These are phyloP conservation scores for Drosophila niveifrons DNA, from an alignment of 2,888 invertebrate species.

Conservation along the genomic window DNA sequence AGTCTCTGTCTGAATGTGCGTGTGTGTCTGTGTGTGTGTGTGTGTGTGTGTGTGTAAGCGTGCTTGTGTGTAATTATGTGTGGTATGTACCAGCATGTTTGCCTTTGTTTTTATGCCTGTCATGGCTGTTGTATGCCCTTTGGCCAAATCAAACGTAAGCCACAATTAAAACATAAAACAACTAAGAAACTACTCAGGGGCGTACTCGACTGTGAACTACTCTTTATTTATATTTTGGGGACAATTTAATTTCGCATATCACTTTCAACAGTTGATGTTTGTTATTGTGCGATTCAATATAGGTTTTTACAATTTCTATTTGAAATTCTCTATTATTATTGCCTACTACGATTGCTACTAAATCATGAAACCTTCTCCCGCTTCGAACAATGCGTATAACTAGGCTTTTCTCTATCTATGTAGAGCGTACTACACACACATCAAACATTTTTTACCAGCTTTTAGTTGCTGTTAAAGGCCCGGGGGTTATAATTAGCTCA, in stretches of 20 bases:
- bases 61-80: conserved; percentile 51
- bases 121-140: conserved; percentile 71
- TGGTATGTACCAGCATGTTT: conserved; percentile 69
- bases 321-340: no score
- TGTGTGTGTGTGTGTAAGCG: conserved; percentile 18
- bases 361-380: neutral
- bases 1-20: conserved; percentile 15
- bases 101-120: conserved; percentile 77
- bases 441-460: conserved; percentile 59
- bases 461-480: conserved; percentile 48
- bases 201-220: neutral
- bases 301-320: no score
- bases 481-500: conserved; percentile 66
- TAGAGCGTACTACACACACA: no score
- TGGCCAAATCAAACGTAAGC: conserved; percentile 79
- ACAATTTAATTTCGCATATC: neutral
- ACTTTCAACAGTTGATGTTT: no score
- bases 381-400: conserved; percentile 8
- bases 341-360: neutral
- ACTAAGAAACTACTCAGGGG: neutral
- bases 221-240: neutral
- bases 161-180: conserved; percentile 77
- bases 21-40: conserved; percentile 14
- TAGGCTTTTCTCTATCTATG: conserved; percentile 43
- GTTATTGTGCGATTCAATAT: no score